Conservation (phyloP, 2,113 vertebrate genomes). For the Plotosus lineatus region DNA sequence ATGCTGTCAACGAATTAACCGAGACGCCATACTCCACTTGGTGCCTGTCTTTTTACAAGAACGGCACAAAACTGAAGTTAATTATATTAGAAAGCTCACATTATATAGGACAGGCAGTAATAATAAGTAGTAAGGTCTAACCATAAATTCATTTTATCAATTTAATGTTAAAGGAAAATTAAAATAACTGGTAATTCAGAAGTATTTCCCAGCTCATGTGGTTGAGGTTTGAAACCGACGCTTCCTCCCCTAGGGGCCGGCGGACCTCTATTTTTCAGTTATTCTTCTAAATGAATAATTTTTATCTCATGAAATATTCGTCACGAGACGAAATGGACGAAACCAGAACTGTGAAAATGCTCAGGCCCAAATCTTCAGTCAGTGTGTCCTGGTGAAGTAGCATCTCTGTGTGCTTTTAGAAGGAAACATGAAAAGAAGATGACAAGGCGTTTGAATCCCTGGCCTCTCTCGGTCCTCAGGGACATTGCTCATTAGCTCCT, state of each 20-base stretch:
- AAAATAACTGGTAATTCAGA: not conserved
- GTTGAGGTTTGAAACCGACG: constrained; percentile 4
- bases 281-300: constrained; percentile 36
- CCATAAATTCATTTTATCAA: not conserved
- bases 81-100: constrained; percentile 26
- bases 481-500: constrained; percentile 47
- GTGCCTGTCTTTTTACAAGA: not conserved
- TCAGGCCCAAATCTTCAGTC: constrained; percentile 2
- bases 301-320: constrained; percentile 39
- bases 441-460: constrained; percentile 40
- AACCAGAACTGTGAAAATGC: not conserved
- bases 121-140: not conserved
- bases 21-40: not conserved
- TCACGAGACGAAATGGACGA: constrained; percentile 15
- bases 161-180: not conserved
- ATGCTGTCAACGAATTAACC: constrained; percentile 32
- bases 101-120: not conserved
- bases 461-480: constrained; percentile 32
- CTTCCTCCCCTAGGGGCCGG: constrained; percentile 7
- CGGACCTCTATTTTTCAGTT: constrained; percentile 39
- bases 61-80: constrained; percentile 25
- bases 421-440: constrained; percentile 44
- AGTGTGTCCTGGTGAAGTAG: not conserved
- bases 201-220: constrained; percentile 17
- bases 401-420: constrained; percentile 26